Base-by-base conservation (phyloP, 2,113 vertebrate species). In the Leucosticte australis region DNA sequence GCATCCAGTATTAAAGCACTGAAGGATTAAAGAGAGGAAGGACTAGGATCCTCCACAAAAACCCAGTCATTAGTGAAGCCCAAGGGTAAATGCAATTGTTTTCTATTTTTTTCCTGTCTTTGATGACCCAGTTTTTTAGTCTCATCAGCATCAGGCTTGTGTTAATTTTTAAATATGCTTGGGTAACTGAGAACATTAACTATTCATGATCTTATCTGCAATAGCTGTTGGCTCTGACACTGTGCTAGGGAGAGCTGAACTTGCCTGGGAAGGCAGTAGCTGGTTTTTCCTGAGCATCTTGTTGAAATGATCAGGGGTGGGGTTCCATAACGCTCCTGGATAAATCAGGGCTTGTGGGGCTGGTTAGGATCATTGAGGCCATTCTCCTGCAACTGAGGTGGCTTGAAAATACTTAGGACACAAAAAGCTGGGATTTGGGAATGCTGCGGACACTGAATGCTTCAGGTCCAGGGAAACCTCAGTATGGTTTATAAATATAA, bases 81-180 rank as follows among this genome's bases (percentile, higher is more conserved):
- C 5, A 7, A 92, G 88, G 82, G 91, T 50, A 91, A 90, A 96
- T 64, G 53, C 55, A 89, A 67, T 86, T 96, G 91, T 92, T 97
- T 97, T 92, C 52, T 85, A 44, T 1, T 50, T 86, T 91, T 77
- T 92, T 65, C 65, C 41, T 65, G 78, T 53, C 94, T 96, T 95
- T 96, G 93, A 77, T 95, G 97, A 94, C 84, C 83, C 86, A 94
- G 90, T 83, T 97, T 91, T 94, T 94, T 73, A 50, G 84, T 94
- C 81, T 95, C 92, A 71, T 79, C 95, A 57, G 81, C 81, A 50
- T 81, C 67, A 63, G 85, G 85, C 70, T 94, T 83, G 86, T 67
- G 70, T 97, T 95, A 95, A 97, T 93, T 96, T 97, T 96, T 92
- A 96, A 95, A 94, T 86, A 82, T 69, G 89, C 92, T 49, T 94